Base-by-base conservation (phyloP, 2,888 invertebrate genomes). In the Cantharis lateralis region DNA sequence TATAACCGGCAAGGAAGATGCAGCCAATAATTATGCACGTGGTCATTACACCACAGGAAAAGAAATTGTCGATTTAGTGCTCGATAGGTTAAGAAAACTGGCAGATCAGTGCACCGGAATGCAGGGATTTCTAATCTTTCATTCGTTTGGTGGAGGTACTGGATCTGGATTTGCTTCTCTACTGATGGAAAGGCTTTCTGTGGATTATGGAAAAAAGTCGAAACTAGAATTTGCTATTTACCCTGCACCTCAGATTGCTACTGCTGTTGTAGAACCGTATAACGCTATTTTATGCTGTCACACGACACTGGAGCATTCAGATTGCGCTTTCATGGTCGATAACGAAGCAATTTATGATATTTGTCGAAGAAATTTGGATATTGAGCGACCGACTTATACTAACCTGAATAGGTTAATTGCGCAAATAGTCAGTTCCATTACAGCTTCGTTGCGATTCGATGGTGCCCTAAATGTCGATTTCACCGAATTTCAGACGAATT, bases 381-480 rank as follows among this genome's bases (percentile, higher is more conserved):
- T 66, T 3, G 64, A 91, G 7, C 81, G 92, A 62, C 93, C 93
- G 18, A 90, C 91, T 1, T 93, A 92, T 85, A 91, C 91, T n/a
- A 92, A 93, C 85, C 86, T 93, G 61, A 93, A 93, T 84, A 87
- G 93, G 64, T 87, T 93, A 62, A 91, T 92, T 79, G 90, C 90
- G 63, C 92, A 95, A 91, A 96, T 98, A 84, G 97, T 95, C 13
- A 96, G 93, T 1, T 95, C 96, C 11, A 97, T 97, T 84, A 97
- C 97, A 0, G 97, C 97, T 1, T 97, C 97, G 0, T 91, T 97
- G 61, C 93, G 97, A 73, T 97, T 97, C 89, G 96, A 96, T 88
- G 96, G 96, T 82, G 96, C 96, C 11, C 91, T 97, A 77, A 97
- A 97, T 89, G 96, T 97, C 73, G 97, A 97, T 89, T 91, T 97